phyloP scores from a whole-genome alignment of 2,113 vertebrate species.

The Lamprotornis superbus region DNA sequence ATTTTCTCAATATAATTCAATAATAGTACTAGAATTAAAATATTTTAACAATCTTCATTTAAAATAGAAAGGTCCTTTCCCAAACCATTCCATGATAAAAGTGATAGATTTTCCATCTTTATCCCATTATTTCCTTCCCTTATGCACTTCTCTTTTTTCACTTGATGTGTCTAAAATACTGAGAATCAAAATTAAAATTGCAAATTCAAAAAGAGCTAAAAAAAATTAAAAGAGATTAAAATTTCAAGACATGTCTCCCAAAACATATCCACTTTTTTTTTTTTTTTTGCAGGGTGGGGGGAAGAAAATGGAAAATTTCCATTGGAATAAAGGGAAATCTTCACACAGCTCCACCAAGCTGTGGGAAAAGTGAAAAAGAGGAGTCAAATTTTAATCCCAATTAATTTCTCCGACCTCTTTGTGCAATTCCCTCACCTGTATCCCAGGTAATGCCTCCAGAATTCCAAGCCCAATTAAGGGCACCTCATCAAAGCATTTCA shows the following conservation, averaged over 20 bases:
- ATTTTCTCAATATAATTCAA: neutral
- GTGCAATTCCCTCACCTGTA: neutral
- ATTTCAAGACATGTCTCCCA: neutral
- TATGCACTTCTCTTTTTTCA: neutral
- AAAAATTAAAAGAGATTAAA: neutral
- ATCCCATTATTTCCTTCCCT: neutral
- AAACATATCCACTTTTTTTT: neutral
- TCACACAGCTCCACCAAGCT: neutral
- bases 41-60: neutral
- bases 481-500: neutral
- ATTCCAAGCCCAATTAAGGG: neutral
- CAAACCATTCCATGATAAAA: neutral
- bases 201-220: too few species aligned
- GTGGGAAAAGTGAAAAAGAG: neutral
- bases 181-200: neutral
- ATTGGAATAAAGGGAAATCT: neutral
- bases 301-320: neutral
- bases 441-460: neutral
- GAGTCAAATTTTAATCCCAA: neutral
- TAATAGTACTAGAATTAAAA: too few species aligned
- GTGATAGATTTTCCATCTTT: accelerated
- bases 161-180: neutral
- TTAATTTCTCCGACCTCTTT: neutral
- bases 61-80: neutral
- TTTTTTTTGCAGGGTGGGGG: neutral